Evolutionary conservation across 53 echinoderm and acorn worm species (phyloP).

Genomic region (Apostichopus leukothele): DNA sequence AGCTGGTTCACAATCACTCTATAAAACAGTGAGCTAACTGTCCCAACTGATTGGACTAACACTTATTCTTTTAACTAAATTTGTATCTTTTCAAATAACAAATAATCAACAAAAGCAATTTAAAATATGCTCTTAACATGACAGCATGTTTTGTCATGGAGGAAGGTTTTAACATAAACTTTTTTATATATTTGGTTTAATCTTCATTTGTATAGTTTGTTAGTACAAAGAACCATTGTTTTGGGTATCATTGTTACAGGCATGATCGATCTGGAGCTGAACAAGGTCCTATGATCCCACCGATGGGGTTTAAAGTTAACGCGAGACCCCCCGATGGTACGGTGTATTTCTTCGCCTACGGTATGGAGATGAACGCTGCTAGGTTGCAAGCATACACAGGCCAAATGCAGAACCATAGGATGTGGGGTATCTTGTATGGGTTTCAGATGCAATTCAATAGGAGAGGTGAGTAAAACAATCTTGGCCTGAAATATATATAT

Average conservation of each 20-base stretch:
- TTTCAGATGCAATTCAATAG: conserved; percentile 88
- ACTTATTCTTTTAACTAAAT: too few relatives aligned
- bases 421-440: conserved; percentile 89
- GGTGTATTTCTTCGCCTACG: conserved; percentile 94
- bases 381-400: conserved; percentile 78
- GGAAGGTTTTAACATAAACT: too few relatives aligned
- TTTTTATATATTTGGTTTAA: too few relatives aligned
- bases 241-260: background rate
- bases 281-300: conserved; percentile 24
- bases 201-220: too few relatives aligned
- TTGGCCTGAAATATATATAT: background rate
- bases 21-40: too few relatives aligned
- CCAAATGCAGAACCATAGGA: conserved; percentile 52
- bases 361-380: conserved; percentile 81
- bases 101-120: too few relatives aligned
- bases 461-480: conserved; percentile 60
- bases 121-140: too few relatives aligned
- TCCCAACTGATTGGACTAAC: too few relatives aligned
- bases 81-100: too few relatives aligned
- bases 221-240: background rate
- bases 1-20: too few relatives aligned
- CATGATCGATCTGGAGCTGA: background rate
- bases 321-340: conserved; percentile 79
- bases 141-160: too few relatives aligned
- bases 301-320: conserved; percentile 90